Base-by-base conservation (phyloP, 1,140 invertebrate species). In the Dendrolimus punctatus region DNA sequence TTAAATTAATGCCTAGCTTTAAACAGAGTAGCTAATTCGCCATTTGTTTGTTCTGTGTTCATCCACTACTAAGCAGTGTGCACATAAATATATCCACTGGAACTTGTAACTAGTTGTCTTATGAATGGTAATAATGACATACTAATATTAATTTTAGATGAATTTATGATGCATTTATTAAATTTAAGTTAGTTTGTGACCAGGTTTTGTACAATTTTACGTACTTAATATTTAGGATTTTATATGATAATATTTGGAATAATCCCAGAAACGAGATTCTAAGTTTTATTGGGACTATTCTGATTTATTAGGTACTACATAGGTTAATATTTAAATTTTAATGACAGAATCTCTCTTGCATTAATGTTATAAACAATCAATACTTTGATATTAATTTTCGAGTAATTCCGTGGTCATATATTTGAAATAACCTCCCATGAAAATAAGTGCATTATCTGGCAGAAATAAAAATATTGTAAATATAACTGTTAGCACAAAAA, bases 271-370 rank as follows among this genome's bases (percentile, higher is more conserved):
- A 79, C 44, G 57, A 39, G 10, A 46, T 64, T 53, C 44, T 53
- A 53, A 50, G 71, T 80, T 85, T 78, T 53, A 73, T n/a, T 46
- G 80, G 76, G 77, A 81, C 60, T 84, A 85, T 85, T 85, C 79
- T 82, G 82, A 85, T 74, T 62, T 39, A 8, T 53, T 58, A 55
- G 43, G 49, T 53, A 62, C 60, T 57, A 39, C 52, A 53, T 57
- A 66, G 49, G 49, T 51, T 62, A 23, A 23, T 23, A 23, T 23
- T 23, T 23, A 23, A 23, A 23, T 23, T 23, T 23, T 2, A 23
- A 23, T 23, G 23, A 23, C 23, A 23, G 23, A 23, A 23, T 23
- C 23, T 23, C 23, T 23, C 23, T 23, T 23, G 23, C 23, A 23
- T n/a, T 23, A 23, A 23, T 23, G 23, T 23, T 23, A 23, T 23